A percentile compares a stretch with the other conserved stretches of the same genome.
Evolutionary conservation across 2,888 invertebrate species (phyloP).

Genomic region (Cosmopolites sordidus): DNA sequence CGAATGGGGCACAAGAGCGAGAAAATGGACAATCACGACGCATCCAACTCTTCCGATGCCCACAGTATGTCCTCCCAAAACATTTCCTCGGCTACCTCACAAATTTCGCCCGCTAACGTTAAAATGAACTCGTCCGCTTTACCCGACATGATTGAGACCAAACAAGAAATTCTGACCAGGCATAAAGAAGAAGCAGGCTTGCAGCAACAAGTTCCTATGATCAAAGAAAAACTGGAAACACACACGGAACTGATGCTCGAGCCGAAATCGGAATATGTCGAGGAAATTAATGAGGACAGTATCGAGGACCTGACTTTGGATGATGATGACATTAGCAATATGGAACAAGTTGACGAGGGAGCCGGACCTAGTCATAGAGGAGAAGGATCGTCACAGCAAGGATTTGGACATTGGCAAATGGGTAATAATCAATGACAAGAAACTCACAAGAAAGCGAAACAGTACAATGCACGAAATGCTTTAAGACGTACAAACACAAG

Average conservation of each 20-base stretch:
- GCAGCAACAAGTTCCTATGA: conserved; percentile 48
- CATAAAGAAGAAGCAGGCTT: conserved; percentile 39
- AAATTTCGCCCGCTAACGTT: conserved; percentile 37
- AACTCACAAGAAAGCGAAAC: too few species aligned
- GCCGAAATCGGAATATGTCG: conserved; percentile 72
- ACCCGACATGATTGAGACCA: conserved; percentile 47
- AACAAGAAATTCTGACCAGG: conserved; percentile 48
- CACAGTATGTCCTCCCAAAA: conserved; percentile 48
- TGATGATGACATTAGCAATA: conserved; percentile 70
- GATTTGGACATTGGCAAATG: conserved; percentile 83
- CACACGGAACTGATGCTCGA: conserved; percentile 57
- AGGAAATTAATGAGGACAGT: conserved; percentile 66
- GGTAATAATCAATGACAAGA: conserved; percentile 77
- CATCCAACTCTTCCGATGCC: conserved; percentile 54
- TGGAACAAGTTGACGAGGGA: conserved; percentile 66
- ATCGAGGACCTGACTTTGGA: conserved; percentile 82
- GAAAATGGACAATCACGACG: conserved; percentile 55
- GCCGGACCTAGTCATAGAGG: conserved; percentile 67
- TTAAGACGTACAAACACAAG: too few species aligned
- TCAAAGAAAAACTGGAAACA: conserved; percentile 56
- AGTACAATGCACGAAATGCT: too few species aligned
- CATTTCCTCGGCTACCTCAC: conserved; percentile 46
- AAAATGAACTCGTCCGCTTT: conserved; percentile 44
- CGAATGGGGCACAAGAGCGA: conserved; percentile 62
- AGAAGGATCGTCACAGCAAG: conserved; percentile 55